phyloP scores from a whole-genome alignment of 2,888 invertebrate genomes.

The Phymatocera aterrima region DNA sequence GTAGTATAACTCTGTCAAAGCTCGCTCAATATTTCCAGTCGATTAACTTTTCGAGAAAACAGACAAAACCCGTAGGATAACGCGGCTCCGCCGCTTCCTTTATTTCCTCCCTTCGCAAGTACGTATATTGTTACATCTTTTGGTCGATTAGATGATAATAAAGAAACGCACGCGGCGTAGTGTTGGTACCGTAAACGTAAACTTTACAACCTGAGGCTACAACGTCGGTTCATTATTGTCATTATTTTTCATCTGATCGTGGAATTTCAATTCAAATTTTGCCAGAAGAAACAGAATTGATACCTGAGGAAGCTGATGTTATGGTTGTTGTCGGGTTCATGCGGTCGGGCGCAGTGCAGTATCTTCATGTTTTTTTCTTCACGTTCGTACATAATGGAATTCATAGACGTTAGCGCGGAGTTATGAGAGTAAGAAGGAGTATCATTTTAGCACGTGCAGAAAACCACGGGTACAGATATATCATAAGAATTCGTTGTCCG shows the following conservation, averaged over 20 bases:
- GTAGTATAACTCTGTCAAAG: slow-evolving; percentile 46
- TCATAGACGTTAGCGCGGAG: not conserved
- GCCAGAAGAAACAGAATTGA: too few species aligned
- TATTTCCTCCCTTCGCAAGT: not conserved
- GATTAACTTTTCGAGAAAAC: slow-evolving; percentile 43
- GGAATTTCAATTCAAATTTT: too few species aligned
- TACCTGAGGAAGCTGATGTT: too few species aligned
- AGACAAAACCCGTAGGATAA: slow-evolving; percentile 31
- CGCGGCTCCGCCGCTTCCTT: too few species aligned
- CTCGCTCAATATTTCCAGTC: slow-evolving; percentile 44
- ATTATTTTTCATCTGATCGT: too few species aligned
- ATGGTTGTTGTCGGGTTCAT: too few species aligned
- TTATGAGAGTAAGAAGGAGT: not conserved
- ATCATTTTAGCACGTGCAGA: slow-evolving; percentile 14
- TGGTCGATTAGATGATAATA: slow-evolving; percentile 41
- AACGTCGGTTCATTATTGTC: not conserved
- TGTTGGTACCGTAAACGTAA: not conserved
- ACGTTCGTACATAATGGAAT: too few species aligned
- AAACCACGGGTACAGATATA: not conserved
- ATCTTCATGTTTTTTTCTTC: too few species aligned
- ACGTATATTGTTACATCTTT: slow-evolving; percentile 23
- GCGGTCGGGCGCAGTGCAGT: too few species aligned
- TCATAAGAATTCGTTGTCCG: slow-evolving; percentile 21
- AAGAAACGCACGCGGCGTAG: not conserved
- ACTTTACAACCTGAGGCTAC: not conserved